Evolutionary conservation across 2,888 invertebrate genomes (phyloP).

Genomic region (Lycocerus yunnanus): DNA sequence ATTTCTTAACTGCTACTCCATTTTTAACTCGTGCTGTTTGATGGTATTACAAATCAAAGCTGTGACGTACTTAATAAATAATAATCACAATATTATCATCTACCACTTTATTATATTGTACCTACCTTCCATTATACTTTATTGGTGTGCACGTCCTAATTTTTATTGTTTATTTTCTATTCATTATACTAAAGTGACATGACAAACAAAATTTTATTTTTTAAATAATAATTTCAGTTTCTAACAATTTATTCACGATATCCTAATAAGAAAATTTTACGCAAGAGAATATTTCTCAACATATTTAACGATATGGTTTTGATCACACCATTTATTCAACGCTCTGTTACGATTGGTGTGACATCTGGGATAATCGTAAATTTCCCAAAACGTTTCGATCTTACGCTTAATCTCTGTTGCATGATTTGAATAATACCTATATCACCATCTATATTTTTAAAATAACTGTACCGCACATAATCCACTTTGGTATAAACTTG

Average conservation of each 20-base stretch:
- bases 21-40: not conserved
- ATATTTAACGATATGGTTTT: slow-evolving; percentile 6
- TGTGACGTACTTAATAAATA: not conserved
- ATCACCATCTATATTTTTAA: not conserved
- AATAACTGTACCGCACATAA: not conserved
- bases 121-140: not conserved
- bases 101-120: not conserved
- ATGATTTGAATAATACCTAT: slow-evolving; percentile 23
- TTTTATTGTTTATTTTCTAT: not conserved
- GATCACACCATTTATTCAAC: slow-evolving; percentile 15
- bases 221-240: not conserved
- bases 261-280: not conserved
- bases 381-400: slow-evolving; percentile 14
- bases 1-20: not conserved
- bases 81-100: not conserved
- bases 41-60: not conserved
- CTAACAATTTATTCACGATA: not conserved
- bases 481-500: not conserved
- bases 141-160: not conserved
- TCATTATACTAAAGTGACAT: not conserved
- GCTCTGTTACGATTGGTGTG: slow-evolving; percentile 12
- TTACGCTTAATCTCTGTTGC: slow-evolving; percentile 14
- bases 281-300: slow-evolving; percentile 5
- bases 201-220: not conserved
- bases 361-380: slow-evolving; percentile 28